Evolutionary conservation across 2,113 vertebrate species (phyloP).

Genomic region (Hemiscyllium ocellatum): DNA sequence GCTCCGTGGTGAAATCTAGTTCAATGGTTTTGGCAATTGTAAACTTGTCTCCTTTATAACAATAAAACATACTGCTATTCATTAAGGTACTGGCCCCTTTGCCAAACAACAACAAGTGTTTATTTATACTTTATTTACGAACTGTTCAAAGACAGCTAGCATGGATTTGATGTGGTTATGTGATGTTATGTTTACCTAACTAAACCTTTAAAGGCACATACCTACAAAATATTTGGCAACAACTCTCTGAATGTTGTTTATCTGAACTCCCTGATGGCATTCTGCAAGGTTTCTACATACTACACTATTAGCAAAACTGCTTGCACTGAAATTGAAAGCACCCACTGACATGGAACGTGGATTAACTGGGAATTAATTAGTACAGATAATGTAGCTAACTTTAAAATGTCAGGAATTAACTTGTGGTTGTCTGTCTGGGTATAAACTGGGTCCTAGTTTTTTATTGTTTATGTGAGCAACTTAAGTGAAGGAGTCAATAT

Average conservation of each 20-base stretch:
- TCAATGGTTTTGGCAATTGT: not conserved
- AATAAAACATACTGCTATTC: not conserved
- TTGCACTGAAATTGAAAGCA: not conserved
- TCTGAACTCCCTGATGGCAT: not conserved
- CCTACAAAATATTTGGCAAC: not conserved
- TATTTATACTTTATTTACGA: not conserved
- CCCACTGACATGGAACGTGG: not conserved
- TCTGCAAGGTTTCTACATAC: not conserved
- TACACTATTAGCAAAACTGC: not conserved
- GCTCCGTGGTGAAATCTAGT: not conserved
- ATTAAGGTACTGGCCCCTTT: not conserved
- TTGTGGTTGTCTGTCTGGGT: not conserved
- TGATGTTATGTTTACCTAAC: not conserved
- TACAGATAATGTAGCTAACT: not conserved
- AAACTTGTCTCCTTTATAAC: not conserved
- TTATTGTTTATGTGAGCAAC: not conserved
- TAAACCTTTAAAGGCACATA: not conserved
- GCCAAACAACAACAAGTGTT: not conserved
- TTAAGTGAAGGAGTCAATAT: not conserved
- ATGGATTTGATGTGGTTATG: not conserved
- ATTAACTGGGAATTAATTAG: not conserved
- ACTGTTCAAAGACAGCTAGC: not conserved
- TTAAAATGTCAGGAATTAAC: not conserved
- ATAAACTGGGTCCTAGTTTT: not conserved
- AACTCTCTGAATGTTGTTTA: not conserved